Conservation (phyloP, 1,140 invertebrate genomes). For the Zaprionus ornatus region DNA sequence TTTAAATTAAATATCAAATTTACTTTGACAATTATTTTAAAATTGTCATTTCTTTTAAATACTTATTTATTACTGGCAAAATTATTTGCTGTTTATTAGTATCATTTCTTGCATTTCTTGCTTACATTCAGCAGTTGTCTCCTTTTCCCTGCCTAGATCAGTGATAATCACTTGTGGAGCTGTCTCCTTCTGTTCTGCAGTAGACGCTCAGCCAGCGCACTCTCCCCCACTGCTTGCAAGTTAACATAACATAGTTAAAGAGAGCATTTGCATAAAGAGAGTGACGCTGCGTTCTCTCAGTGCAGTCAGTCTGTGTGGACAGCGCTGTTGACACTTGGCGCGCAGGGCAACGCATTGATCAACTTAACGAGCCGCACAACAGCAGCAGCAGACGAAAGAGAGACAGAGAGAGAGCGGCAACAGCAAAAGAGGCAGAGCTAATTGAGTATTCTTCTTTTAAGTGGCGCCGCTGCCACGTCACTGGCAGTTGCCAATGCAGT, state of each 20-base stretch:
- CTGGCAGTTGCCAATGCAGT: constrained; percentile 18
- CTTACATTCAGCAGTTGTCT: not conserved
- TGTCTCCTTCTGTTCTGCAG: not conserved
- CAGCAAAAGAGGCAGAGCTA: constrained; percentile 53
- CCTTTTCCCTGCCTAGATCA: not conserved
- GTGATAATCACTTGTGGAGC: not conserved
- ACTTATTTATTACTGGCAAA: too few relatives aligned
- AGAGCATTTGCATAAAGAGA: not conserved
- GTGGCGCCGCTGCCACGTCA: constrained; percentile 51
- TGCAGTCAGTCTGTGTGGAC: constrained; percentile 16
- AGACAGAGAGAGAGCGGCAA: not conserved
- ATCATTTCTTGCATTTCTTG: too few relatives aligned
- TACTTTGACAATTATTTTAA: not conserved
- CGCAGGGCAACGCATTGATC: constrained; percentile 42
- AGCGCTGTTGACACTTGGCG: constrained; percentile 44
- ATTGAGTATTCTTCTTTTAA: constrained; percentile 78
- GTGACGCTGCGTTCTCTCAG: not conserved
- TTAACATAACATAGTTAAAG: not conserved
- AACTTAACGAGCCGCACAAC: constrained; percentile 48
- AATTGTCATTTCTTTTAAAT: too few relatives aligned
- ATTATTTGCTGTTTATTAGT: too few relatives aligned
- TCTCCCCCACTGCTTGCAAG: not conserved
- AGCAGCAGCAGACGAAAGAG: constrained; percentile 3
- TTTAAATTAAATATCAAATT: not conserved
- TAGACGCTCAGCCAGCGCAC: not conserved